Conservation (phyloP, 2,797 vertebrate species). For the Cercopithecus diana region DNA sequence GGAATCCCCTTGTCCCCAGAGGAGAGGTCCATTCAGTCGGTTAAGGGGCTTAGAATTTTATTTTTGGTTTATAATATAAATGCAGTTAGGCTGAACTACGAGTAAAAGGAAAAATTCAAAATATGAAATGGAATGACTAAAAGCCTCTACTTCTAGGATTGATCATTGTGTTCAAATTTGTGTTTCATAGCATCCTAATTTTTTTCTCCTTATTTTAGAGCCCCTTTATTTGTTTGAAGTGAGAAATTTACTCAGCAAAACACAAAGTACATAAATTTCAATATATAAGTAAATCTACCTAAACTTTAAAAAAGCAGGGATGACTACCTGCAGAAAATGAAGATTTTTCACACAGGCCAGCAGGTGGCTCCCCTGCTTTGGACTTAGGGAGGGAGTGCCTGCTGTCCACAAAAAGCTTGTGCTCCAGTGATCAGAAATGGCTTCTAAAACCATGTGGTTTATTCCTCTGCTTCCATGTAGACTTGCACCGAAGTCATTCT, state of each 20-base stretch:
- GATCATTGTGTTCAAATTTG: not conserved
- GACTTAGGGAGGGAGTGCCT: not conserved
- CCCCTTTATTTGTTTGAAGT: not conserved
- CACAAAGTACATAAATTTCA: not conserved
- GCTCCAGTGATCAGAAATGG: not conserved
- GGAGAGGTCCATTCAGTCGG: not conserved
- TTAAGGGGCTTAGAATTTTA: not conserved
- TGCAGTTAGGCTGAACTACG: not conserved
- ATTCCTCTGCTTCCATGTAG: not conserved
- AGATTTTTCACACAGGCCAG: slow-evolving; percentile 42
- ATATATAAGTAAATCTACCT: not conserved
- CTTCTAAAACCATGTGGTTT: not conserved
- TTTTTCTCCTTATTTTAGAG: not conserved
- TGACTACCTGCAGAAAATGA: not conserved
- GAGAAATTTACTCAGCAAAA: not conserved
- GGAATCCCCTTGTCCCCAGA: not conserved
- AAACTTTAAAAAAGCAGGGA: not conserved
- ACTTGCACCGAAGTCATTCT: not conserved
- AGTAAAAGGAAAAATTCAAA: not conserved
- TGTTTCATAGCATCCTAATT: not conserved
- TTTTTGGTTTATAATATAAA: not conserved
- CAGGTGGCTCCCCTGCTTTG: slow-evolving; percentile 60
- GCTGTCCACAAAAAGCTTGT: slow-evolving; percentile 1
- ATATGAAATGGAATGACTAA: not conserved
- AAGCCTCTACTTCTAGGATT: not conserved